A percentile compares a stretch with the other conserved stretches of the same genome.
These are phyloP conservation scores for Pangasianodon gigas DNA, from an alignment of 2,113 vertebrate species.

Conservation along the genomic window DNA sequence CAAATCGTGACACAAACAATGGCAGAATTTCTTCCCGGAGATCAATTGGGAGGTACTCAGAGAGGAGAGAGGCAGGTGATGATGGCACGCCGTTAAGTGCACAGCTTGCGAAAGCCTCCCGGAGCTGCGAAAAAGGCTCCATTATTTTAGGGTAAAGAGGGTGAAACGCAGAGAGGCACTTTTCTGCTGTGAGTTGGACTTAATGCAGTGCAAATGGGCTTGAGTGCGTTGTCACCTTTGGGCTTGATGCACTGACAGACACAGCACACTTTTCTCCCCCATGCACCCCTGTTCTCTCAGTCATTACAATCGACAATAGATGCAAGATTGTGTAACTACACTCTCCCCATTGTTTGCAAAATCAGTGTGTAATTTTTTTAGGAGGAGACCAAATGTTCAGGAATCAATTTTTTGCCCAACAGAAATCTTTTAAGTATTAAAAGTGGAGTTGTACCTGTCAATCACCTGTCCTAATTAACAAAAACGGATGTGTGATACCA, in stretches of 20 bases:
- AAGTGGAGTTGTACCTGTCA: background rate
- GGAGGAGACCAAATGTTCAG: background rate
- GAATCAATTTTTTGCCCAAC: background rate
- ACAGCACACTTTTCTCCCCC: slow-evolving; percentile 8
- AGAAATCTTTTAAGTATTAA: slow-evolving; percentile 15
- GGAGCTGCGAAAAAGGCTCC: slow-evolving; percentile 48
- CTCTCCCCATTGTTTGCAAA: slow-evolving; percentile 36
- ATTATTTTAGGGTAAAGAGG: slow-evolving; percentile 59
- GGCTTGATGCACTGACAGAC: slow-evolving; percentile 50
- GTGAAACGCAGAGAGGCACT: slow-evolving; percentile 51
- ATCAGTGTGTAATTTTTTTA: background rate
- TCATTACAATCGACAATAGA: slow-evolving; percentile 19
- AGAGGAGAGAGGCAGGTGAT: slow-evolving; percentile 43
- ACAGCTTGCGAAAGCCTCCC: slow-evolving; percentile 47
- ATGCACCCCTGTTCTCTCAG: slow-evolving; percentile 32
- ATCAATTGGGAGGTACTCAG: slow-evolving; percentile 45
- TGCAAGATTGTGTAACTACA: slow-evolving; percentile 34
- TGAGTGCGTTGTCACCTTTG: slow-evolving; percentile 51
- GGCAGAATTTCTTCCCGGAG: slow-evolving; percentile 43
- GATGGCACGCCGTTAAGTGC: slow-evolving; percentile 48
- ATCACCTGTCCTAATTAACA: slow-evolving; percentile 27
- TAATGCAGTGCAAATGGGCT: slow-evolving; percentile 49
- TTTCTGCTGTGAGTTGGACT: slow-evolving; percentile 40
- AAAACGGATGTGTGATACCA: slow-evolving; percentile 3
- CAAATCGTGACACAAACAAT: slow-evolving; percentile 49